Evolutionary conservation across 1,140 invertebrate species (phyloP).

Genomic region (Lanistes nyassanus): DNA sequence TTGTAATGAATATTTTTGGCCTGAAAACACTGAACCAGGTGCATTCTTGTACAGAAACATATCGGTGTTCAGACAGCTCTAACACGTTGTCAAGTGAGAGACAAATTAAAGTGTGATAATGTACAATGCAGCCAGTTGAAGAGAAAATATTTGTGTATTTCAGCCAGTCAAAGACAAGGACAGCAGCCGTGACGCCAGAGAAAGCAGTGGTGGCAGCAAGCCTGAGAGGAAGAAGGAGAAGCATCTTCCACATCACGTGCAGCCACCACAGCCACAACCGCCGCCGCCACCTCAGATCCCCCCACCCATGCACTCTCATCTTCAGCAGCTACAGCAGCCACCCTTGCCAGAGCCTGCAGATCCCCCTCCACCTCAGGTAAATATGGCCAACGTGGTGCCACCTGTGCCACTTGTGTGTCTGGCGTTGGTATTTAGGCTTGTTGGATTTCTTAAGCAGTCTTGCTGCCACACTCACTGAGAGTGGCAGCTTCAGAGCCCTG

Average conservation of each 20-base stretch:
- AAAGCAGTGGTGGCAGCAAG: constrained; percentile 33
- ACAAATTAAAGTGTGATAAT: no score
- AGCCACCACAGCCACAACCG: constrained; percentile 21
- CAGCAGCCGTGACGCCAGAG: background rate
- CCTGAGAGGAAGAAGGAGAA: constrained; percentile 55
- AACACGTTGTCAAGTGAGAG: background rate
- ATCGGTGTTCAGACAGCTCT: background rate
- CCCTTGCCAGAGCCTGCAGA: constrained; percentile 23
- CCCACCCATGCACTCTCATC: constrained; percentile 20
- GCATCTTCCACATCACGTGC: constrained; percentile 38
- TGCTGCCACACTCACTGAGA: no score
- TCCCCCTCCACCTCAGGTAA: background rate
- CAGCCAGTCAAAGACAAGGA: constrained; percentile 10
- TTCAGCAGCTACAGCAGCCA: constrained; percentile 10
- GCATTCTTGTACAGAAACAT: no score
- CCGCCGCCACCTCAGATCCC: constrained; percentile 23
- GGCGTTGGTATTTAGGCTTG: no score
- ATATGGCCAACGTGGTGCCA: no score
- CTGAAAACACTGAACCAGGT: no score
- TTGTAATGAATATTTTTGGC: no score
- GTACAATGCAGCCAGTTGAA: no score
- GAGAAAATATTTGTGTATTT: background rate
- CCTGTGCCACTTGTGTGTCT: no score
- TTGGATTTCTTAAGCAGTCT: no score
- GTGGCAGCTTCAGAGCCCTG: no score